Evolutionary conservation across 2,888 invertebrate genomes (phyloP).

Genomic region (Formica aserva): DNA sequence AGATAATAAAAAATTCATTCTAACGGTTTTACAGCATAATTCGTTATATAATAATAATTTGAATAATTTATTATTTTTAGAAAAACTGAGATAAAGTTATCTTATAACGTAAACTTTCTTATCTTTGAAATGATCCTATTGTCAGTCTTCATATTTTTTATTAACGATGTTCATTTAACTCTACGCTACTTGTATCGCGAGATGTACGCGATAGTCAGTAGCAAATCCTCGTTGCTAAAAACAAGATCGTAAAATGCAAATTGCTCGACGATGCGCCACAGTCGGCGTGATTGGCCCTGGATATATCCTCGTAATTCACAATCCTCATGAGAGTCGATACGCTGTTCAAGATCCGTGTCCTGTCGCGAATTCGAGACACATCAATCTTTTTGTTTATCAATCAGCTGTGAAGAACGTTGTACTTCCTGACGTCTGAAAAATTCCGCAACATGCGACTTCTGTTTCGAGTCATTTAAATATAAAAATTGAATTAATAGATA

Average conservation of each 20-base stretch:
- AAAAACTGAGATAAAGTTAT: background rate
- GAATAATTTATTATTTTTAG: background rate
- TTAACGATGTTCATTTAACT: constrained; percentile 44
- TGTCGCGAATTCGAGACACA: background rate
- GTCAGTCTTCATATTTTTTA: background rate
- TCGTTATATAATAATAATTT: background rate
- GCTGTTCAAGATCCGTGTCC: constrained; percentile 38
- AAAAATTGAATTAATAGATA: background rate
- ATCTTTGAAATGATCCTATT: background rate
- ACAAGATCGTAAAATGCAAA: constrained; percentile 72
- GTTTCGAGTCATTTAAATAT: background rate
- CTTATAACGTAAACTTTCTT: background rate
- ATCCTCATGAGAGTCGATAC: constrained; percentile 46
- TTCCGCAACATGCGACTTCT: background rate
- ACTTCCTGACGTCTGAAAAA: background rate
- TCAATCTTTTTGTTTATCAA: constrained; percentile 23
- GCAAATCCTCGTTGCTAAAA: constrained; percentile 53
- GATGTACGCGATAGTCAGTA: constrained; percentile 11
- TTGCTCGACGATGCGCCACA: constrained; percentile 46
- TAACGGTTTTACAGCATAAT: background rate
- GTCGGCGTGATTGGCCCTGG: constrained; percentile 43
- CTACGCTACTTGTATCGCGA: constrained; percentile 41
- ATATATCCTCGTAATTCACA: constrained; percentile 43
- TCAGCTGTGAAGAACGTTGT: background rate
- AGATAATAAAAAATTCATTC: background rate